Percentiles rank a stretch among this genome's conserved stretches.
These are phyloP conservation scores for Triplophysa tibetana DNA, from an alignment of 2,113 vertebrate genomes.

Conservation along the genomic window DNA sequence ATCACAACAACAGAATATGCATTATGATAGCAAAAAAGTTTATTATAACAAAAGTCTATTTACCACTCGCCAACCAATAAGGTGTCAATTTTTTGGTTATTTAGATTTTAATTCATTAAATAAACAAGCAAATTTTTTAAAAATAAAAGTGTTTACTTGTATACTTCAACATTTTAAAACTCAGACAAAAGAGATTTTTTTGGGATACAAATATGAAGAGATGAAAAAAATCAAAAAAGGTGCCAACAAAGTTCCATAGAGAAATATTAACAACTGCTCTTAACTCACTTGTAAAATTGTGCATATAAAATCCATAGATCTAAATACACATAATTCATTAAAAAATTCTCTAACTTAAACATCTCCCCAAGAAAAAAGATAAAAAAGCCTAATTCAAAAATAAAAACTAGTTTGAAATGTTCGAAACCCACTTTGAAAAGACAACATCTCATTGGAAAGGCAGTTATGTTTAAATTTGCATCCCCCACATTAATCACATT, in stretches of 20 bases:
- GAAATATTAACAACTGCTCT: conserved; percentile 14
- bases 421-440: conserved; percentile 24
- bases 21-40: conserved; percentile 51
- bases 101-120: conserved; percentile 42
- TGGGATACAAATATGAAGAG: not conserved
- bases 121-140: conserved; percentile 50
- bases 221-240: not conserved
- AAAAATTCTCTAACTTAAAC: conserved; percentile 23
- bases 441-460: conserved; percentile 16
- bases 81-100: conserved; percentile 23
- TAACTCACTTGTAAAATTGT: conserved; percentile 39
- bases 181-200: not conserved
- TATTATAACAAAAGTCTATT: conserved; percentile 53
- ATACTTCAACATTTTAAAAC: conserved; percentile 38
- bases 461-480: conserved; percentile 2
- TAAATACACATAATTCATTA: conserved; percentile 38
- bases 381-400: conserved; percentile 4
- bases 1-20: not conserved
- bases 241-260: conserved; percentile 3
- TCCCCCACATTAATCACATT: not conserved
- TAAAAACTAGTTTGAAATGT: conserved; percentile 18
- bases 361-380: conserved; percentile 27
- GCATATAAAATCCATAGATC: conserved; percentile 47
- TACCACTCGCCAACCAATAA: conserved; percentile 41
- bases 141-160: conserved; percentile 37